A percentile compares a stretch with the other conserved stretches of the same genome.
These are phyloP conservation scores for Agrochola lychnidis DNA, from an alignment of 2,888 invertebrate species.

Conservation along the genomic window DNA sequence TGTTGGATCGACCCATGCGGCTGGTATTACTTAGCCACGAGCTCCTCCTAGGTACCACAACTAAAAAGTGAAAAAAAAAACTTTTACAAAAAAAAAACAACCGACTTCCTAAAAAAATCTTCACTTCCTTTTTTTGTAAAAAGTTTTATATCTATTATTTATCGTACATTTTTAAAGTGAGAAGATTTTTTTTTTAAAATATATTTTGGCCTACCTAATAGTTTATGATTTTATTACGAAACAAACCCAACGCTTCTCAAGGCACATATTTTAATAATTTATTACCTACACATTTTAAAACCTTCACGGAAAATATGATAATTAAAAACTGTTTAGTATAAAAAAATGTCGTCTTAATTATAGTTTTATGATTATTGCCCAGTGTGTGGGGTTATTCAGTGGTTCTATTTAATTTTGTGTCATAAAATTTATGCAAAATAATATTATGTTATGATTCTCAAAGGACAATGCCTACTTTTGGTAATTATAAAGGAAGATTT, in stretches of 20 bases:
- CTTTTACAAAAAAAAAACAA: too few species aligned
- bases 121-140: too few species aligned
- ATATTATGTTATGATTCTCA: conserved; percentile 42
- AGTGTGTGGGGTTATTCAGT: conserved; percentile 45
- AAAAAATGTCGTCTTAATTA: conserved; percentile 63
- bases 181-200: neutral
- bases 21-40: too few species aligned
- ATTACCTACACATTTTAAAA: conserved; percentile 41
- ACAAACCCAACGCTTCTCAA: conserved; percentile 30
- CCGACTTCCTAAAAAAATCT: too few species aligned
- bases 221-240: conserved; percentile 42
- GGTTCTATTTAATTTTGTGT: conserved; percentile 28
- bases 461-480: conserved; percentile 56
- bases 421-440: conserved; percentile 53
- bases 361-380: conserved; percentile 61
- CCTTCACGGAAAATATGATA: conserved; percentile 59
- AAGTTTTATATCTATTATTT: conserved; percentile 10
- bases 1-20: too few species aligned
- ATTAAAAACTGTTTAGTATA: conserved; percentile 51
- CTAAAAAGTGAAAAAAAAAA: too few species aligned
- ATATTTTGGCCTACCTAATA: neutral
- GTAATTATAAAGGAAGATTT: conserved; percentile 54
- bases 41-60: too few species aligned
- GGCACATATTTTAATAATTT: conserved; percentile 55
- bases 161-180: neutral